Conservation (phyloP, 2,797 vertebrate genomes). For the Gephyroberyx darwinii region DNA sequence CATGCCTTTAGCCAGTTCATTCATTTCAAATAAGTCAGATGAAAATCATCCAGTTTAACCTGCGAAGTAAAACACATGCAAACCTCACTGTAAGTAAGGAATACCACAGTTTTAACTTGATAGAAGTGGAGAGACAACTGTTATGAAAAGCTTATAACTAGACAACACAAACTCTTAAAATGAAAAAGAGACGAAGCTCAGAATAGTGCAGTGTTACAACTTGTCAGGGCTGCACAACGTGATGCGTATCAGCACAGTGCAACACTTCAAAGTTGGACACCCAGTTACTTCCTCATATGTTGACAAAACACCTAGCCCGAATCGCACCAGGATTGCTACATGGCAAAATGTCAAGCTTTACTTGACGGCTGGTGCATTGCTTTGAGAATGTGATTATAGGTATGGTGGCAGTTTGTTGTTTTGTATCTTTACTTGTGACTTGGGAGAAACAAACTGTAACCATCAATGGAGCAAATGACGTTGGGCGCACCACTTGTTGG, state of each 20-base stretch:
- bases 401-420: constrained; percentile 27
- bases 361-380: constrained; percentile 39
- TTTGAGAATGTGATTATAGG: constrained; percentile 50
- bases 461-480: constrained; percentile 1
- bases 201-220: constrained; percentile 21
- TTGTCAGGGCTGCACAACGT: constrained; percentile 14
- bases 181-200: background rate
- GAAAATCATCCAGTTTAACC: background rate
- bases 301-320: constrained; percentile 27
- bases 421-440: constrained; percentile 33
- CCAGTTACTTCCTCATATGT: constrained; percentile 60
- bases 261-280: background rate
- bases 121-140: no score
- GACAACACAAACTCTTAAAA: background rate
- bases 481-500: constrained; percentile 1
- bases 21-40: background rate
- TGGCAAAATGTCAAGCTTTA: constrained; percentile 1
- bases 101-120: background rate
- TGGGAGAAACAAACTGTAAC: constrained; percentile 20
- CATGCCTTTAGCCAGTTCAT: constrained; percentile 37
- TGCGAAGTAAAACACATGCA: background rate
- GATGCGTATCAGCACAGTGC: background rate
- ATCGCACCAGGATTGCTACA: constrained; percentile 3
- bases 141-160: no score
- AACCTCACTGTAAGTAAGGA: background rate